Conservation (phyloP, 2,797 vertebrate genomes). For the Hipposideros larvatus region DNA sequence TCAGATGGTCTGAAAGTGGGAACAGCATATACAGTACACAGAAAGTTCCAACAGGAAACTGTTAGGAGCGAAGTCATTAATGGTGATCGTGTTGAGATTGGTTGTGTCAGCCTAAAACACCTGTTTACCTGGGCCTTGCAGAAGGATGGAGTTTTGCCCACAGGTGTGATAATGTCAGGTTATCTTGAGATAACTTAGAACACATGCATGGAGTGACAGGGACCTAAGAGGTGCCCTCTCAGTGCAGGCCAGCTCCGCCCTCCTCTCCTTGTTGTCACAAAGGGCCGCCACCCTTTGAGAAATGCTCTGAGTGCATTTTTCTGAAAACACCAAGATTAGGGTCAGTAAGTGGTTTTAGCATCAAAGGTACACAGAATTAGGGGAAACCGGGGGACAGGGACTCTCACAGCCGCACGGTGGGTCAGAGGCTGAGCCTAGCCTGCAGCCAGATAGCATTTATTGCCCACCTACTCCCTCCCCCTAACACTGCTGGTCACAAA, state of each 20-base stretch:
- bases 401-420: background rate
- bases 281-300: background rate
- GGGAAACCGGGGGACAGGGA: background rate
- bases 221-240: background rate
- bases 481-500: background rate
- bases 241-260: background rate
- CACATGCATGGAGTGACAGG: fast-evolving
- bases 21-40: background rate
- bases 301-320: background rate
- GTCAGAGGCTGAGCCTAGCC: background rate
- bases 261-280: background rate
- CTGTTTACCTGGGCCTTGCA: background rate
- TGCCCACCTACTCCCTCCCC: background rate
- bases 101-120: background rate
- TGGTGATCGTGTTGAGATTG: background rate
- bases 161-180: background rate
- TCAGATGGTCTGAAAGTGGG: background rate
- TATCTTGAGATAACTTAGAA: background rate
- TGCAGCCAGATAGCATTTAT: background rate
- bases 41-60: background rate
- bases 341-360: background rate
- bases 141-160: background rate
- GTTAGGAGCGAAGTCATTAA: background rate
- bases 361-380: background rate
- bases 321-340: background rate